phyloP scores from a whole-genome alignment of 2,113 vertebrate genomes.

The Anas platyrhynchos region DNA sequence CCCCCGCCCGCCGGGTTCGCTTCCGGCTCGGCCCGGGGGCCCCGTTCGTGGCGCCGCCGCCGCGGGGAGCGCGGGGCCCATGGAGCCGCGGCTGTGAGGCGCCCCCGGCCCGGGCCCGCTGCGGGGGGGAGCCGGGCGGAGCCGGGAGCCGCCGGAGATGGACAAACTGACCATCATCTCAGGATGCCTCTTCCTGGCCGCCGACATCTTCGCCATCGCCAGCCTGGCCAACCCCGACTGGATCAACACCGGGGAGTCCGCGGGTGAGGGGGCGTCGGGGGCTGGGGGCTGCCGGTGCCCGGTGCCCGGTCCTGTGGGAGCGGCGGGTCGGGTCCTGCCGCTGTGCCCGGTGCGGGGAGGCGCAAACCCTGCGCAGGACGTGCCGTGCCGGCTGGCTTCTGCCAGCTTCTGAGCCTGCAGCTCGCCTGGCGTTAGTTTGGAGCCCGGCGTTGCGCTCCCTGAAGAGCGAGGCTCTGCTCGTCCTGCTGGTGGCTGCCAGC shows the following conservation, averaged over 20 bases:
- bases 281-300: not conserved
- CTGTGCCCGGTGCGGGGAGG: too few relatives aligned
- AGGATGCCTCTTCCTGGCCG: constrained; percentile 95
- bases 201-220: constrained; percentile 96
- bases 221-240: constrained; percentile 95
- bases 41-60: constrained; percentile 49
- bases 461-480: too few relatives aligned
- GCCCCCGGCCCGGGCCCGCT: constrained; percentile 70
- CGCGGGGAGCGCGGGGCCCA: constrained; percentile 64
- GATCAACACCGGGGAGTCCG: constrained; percentile 94
- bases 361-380: too few relatives aligned
- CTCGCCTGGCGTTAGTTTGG: too few relatives aligned
- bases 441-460: too few relatives aligned
- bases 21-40: constrained; percentile 37
- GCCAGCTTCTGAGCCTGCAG: too few relatives aligned
- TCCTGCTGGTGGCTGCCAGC: too few relatives aligned
- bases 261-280: constrained; percentile 77
- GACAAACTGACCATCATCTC: constrained; percentile 97
- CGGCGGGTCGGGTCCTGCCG: too few relatives aligned
- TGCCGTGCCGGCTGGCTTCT: too few relatives aligned
- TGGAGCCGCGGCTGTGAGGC: constrained; percentile 74
- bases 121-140: constrained; percentile 67
- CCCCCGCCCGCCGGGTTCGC: constrained; percentile 23
- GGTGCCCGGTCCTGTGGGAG: too few relatives aligned
- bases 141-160: constrained; percentile 75